Conservation (phyloP, 1,140 invertebrate species). For the honey bee (Apis mellifera) region DNA sequence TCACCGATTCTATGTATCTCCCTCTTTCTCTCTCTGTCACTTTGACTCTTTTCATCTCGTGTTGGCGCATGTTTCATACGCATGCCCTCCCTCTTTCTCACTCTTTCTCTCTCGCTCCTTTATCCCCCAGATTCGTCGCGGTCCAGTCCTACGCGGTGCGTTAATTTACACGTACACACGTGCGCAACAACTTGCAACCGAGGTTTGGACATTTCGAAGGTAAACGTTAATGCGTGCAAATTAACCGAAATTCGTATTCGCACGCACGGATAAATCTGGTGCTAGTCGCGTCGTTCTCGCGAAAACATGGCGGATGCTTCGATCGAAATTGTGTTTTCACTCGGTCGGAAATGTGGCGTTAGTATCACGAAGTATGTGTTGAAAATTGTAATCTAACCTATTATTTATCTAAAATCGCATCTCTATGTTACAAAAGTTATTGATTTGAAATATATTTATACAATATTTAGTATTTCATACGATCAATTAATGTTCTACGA, state of each 20-base stretch:
- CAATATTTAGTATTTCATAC: background rate
- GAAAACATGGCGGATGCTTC: too few relatives aligned
- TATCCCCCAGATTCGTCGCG: background rate
- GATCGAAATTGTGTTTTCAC: background rate
- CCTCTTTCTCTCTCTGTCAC: background rate
- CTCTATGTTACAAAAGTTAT: too few relatives aligned
- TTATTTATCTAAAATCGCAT: too few relatives aligned
- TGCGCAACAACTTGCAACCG: background rate
- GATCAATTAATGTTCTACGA: too few relatives aligned
- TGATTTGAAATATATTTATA: background rate
- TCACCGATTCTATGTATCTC: slow-evolving; percentile 22
- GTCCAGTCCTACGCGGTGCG: too few relatives aligned
- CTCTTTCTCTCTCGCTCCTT: background rate
- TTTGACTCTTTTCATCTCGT: slow-evolving; percentile 14
- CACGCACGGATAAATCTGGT: background rate
- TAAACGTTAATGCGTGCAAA: background rate
- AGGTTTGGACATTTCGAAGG: background rate
- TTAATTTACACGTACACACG: background rate
- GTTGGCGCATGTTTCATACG: background rate
- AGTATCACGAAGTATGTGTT: too few relatives aligned
- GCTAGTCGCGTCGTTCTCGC: background rate
- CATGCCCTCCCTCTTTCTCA: background rate
- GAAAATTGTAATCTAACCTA: too few relatives aligned
- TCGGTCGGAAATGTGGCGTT: too few relatives aligned
- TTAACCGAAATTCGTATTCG: background rate